Evolutionary conservation across 2,888 invertebrate genomes (phyloP), one percentile per base, ranked within the genome.

Genomic region (Watsonalla cultraria): DNA sequence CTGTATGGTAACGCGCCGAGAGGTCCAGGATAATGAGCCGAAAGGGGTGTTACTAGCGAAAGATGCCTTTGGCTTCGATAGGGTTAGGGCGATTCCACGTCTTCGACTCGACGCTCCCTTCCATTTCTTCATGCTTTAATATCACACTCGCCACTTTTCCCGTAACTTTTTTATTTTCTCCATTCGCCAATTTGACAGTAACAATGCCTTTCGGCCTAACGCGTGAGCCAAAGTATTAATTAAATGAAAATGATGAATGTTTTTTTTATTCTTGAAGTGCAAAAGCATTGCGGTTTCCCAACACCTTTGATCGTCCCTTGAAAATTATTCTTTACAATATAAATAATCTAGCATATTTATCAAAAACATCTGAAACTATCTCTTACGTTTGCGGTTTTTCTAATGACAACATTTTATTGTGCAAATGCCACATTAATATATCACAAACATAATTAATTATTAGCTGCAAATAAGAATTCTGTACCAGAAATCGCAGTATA

Each of bases 31-130:
- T 11, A 42, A 5, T 7, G 58, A 54, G 61, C 61, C 60, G 75
- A 62, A 68, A 62, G 58, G 64, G 63, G 62, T 65, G 67, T 65
- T 65, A 58, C 48, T 56, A 61, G 74, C 70, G 77, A 81, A 78
- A 85, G 86, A 76, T 89, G 91, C 91, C 91, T 91, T 90, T 79
- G 91, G 91, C 90, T 88, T 86, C 81, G 81, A 76, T 83, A 74
- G 71, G 72, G 80, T 72, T 78, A 76, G 78, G 35, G 68, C 72
- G 70, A 73, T 77, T 74, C 63, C 65, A 60, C 64, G 62, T 42
- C 11, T 42, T 42, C 11, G 11, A 42, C 42, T 8, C 42, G 11
- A 42, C 42, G 7, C 2, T 37, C 37, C 5, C 37, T 11, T 42
- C 11, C 11, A 5, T 11, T 42, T 42, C 42, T 11, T 5, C 11